Percentiles rank a stretch among this genome's conserved stretches.
phyloP scores from a whole-genome alignment of 2,797 vertebrate species.

The Florisuga fusca region DNA sequence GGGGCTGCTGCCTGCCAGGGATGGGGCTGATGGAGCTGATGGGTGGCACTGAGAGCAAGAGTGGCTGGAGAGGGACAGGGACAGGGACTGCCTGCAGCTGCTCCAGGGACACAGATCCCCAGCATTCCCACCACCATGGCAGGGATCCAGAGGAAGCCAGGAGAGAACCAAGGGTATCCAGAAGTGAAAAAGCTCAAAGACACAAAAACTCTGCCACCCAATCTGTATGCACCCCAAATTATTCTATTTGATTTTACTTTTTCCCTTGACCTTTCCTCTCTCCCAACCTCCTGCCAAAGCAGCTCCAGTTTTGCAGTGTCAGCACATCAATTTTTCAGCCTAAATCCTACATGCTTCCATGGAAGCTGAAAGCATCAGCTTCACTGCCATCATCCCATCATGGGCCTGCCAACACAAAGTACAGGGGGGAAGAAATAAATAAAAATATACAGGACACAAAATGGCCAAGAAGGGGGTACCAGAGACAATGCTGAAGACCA shows the following conservation, averaged over 20 bases:
- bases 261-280: not conserved
- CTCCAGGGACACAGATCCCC: not conserved
- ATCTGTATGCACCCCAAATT: accelerated
- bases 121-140: not conserved
- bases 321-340: not conserved
- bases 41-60: not conserved
- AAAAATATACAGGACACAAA: not conserved
- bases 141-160: not conserved
- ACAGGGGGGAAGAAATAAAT: not conserved
- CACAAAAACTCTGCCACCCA: not conserved
- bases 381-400: not conserved
- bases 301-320: not conserved
- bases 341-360: not conserved
- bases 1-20: not conserved
- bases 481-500: accelerated
- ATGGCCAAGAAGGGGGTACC: not conserved
- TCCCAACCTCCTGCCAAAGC: not conserved
- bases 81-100: not conserved
- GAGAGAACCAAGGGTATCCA: not conserved
- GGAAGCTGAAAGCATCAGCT: not conserved
- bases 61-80: not conserved
- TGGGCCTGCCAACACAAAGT: not conserved
- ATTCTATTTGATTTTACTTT: not conserved
- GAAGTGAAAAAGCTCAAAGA: not conserved
- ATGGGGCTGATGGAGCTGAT: accelerated